Base-by-base conservation (phyloP, 2,797 vertebrate species). In the Macropus fuliginosus region DNA sequence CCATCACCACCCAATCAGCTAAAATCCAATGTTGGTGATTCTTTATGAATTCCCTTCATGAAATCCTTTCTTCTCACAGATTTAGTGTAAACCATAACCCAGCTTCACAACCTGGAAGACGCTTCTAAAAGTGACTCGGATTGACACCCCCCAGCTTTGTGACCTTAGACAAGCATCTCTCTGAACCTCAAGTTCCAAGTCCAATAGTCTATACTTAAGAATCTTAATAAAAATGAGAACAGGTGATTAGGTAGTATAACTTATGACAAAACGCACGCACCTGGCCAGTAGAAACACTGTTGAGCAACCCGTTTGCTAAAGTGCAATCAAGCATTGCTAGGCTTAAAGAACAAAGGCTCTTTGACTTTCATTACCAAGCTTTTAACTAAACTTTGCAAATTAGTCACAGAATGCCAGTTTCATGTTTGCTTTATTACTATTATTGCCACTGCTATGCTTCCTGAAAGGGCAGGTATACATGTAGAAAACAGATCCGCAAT, bases 331-430 rank as follows among this genome's bases (percentile, higher is more conserved):
- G 66, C 29, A 54, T 95, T 92, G 55, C 87, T 18, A 57, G 21
- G 59, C 29, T 50, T 87, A 87, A 13, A 54, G 56, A 95, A 96
- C 89, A 95, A 94, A 92, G 92, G 94, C 94, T 93, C 89, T 92
- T 91, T 95, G 94, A 93, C 92, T 95, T 95, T 96, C 95, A 96
- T 96, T 91, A n/a, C 0, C 54, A 95, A 94, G 87, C 66, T 91
- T 91, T 55, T 55, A 91, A 91, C 29, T 54, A 54, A 91, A 55
- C 29, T 54, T 66, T 29, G 62, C 54, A 93, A 90, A 96, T 92
- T 34, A 96, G 91, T 56, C 94, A 59, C 92, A 90, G 59, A 91
- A 91, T 55, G 57, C 46, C 10, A 62, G 34, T 28, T 27, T 93
- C 92, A 9, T 10, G 52, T 87, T 40, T 29, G 66, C 92, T 54